Conservation (phyloP, 2,797 vertebrate genomes). For the Saxicola maurus region DNA sequence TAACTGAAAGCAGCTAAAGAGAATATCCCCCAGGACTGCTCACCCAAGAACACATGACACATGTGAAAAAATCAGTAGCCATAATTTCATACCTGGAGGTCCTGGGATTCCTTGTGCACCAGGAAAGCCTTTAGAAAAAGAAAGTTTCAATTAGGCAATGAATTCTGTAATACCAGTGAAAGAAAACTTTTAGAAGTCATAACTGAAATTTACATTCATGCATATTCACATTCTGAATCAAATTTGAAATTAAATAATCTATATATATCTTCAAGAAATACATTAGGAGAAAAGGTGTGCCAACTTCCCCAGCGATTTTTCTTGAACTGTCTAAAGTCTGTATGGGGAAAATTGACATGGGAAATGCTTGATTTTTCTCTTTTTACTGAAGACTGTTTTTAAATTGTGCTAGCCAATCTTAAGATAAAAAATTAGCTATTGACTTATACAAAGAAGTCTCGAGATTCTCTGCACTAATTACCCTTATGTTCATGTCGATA, state of each 20-base stretch:
- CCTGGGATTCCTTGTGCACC: slow-evolving; percentile 79
- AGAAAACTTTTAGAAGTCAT: not conserved
- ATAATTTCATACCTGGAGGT: slow-evolving; percentile 76
- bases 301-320: not conserved
- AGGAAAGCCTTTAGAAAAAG: slow-evolving; percentile 72
- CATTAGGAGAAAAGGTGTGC: not conserved
- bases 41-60: not conserved
- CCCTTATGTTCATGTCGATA: not conserved
- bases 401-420: not conserved
- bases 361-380: not conserved
- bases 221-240: not conserved
- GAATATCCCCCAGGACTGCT: not conserved
- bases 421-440: not conserved
- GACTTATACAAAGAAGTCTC: not conserved
- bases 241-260: not conserved
- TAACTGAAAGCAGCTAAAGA: not conserved
- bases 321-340: not conserved
- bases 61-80: not conserved
- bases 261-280: not conserved
- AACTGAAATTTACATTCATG: not conserved
- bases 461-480: not conserved
- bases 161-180: not conserved
- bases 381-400: not conserved
- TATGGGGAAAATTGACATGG: not conserved
- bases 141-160: not conserved